Evolutionary conservation across 1,140 invertebrate genomes (phyloP).

Genomic region (Parapsyche elsis): DNA sequence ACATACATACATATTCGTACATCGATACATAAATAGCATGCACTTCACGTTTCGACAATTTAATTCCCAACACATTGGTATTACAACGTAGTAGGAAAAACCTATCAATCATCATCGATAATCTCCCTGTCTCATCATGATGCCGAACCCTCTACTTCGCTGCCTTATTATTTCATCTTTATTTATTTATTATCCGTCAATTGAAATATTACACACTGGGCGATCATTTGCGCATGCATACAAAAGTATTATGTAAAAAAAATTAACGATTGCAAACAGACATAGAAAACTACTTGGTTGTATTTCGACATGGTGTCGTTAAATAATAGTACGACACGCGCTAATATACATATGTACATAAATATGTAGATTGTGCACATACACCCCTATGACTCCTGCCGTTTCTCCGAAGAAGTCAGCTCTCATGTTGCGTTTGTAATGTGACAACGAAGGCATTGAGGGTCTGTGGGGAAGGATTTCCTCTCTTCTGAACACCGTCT

Average conservation of each 20-base stretch:
- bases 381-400: slow-evolving; percentile 84
- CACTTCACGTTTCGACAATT: slow-evolving; percentile 35
- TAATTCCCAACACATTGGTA: slow-evolving; percentile 29
- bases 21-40: background rate
- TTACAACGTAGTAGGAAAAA: background rate
- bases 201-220: background rate
- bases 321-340: background rate
- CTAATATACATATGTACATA: background rate
- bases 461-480: slow-evolving; percentile 81
- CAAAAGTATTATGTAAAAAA: background rate
- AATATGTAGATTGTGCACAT: slow-evolving; percentile 62
- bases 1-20: background rate
- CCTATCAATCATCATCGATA: slow-evolving; percentile 49
- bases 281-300: slow-evolving; percentile 8
- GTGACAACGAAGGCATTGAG: slow-evolving; percentile 81
- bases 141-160: slow-evolving; percentile 17
- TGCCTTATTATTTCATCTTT: slow-evolving; percentile 28
- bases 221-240: background rate
- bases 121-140: slow-evolving; percentile 40
- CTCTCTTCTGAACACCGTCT: slow-evolving; percentile 79
- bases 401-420: slow-evolving; percentile 79
- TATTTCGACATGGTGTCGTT: slow-evolving; percentile 8
- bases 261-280: slow-evolving; percentile 4
- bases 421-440: slow-evolving; percentile 80
- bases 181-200: background rate